Evolutionary conservation across 2,888 invertebrate species (phyloP).

Genomic region (Orthosia gracilis): DNA sequence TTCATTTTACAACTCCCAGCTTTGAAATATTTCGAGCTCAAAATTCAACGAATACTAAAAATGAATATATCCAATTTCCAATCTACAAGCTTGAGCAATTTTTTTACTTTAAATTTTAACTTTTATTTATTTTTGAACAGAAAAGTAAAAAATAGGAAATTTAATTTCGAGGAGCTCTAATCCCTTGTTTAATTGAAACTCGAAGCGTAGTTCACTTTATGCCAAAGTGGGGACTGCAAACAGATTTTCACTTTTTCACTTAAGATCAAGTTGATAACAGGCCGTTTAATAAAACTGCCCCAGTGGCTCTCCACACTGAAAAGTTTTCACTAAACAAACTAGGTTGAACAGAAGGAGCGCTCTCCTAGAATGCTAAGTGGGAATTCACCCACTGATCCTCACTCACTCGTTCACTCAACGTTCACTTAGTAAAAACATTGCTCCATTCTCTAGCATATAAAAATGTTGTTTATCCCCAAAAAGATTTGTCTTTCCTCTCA

Average conservation of each 20-base stretch:
- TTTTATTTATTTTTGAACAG: too few species aligned
- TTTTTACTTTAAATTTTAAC: too few species aligned
- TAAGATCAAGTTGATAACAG: conserved; percentile 67
- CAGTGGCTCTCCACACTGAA: conserved; percentile 66
- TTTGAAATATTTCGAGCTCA: conserved; percentile 25
- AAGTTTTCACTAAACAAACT: conserved; percentile 79
- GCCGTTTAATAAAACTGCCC: conserved; percentile 75
- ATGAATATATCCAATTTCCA: conserved; percentile 11
- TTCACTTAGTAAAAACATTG: conserved; percentile 34
- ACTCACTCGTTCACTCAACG: conserved; percentile 30
- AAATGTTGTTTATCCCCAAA: conserved; percentile 19
- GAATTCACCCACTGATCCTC: conserved; percentile 33
- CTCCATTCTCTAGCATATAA: conserved; percentile 17
- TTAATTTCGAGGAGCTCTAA: conserved; percentile 3
- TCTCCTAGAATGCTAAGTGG: conserved; percentile 72
- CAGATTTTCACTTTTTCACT: conserved; percentile 68
- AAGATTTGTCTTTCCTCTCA: conserved; percentile 23
- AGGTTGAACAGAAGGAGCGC: conserved; percentile 69
- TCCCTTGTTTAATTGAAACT: conserved; percentile 29
- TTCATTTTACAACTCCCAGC: conserved; percentile 23
- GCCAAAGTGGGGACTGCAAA: conserved; percentile 34
- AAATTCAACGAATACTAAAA: conserved; percentile 19
- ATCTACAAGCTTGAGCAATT: too few species aligned
- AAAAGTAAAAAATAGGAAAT: neutral
- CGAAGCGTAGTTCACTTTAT: conserved; percentile 27